A percentile compares a stretch with the other conserved stretches of the same genome.
These are phyloP conservation scores for Sylvicola cinctus DNA, from an alignment of 2,888 invertebrate species.

Conservation along the genomic window DNA sequence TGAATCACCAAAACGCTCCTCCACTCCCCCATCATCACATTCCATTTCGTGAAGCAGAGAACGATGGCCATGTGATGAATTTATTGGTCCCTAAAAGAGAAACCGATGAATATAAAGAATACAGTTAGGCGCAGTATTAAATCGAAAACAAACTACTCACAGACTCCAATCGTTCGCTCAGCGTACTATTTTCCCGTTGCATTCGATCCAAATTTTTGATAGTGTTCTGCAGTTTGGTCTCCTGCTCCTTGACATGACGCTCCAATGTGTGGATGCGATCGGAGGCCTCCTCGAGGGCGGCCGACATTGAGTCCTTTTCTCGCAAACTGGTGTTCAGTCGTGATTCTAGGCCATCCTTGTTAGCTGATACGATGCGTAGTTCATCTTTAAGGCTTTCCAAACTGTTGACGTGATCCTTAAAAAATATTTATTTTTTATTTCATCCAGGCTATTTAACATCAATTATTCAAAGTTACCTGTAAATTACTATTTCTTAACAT, in stretches of 20 bases:
- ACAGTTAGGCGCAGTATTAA: no score
- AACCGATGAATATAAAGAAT: no score
- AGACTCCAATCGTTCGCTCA: constrained; percentile 47
- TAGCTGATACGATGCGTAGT: constrained; percentile 61
- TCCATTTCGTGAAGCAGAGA: constrained; percentile 86
- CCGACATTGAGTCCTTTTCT: constrained; percentile 59
- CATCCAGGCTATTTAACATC: no score
- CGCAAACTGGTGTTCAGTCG: constrained; percentile 51
- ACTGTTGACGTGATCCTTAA: constrained; percentile 71
- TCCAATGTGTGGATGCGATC: constrained; percentile 75
- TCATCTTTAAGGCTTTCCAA: constrained; percentile 75
- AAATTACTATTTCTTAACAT: constrained; percentile 53
- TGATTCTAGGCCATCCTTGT: constrained; percentile 67
- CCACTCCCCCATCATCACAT: constrained; percentile 45
- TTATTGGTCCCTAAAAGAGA: constrained; percentile 5
- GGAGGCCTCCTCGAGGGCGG: constrained; percentile 73
- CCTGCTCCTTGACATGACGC: constrained; percentile 63
- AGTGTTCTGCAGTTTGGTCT: constrained; percentile 34
- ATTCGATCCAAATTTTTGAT: constrained; percentile 48
- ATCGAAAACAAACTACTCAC: constrained; percentile 22
- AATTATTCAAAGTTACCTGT: constrained; percentile 23
- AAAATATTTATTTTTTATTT: no score
- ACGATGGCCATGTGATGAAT: constrained; percentile 21
- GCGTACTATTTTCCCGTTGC: constrained; percentile 46
- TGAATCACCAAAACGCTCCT: constrained; percentile 23